A percentile compares a stretch with the other conserved stretches of the same genome.
Evolutionary conservation across 2,797 vertebrate genomes (phyloP).

Genomic region (Esox masquinongy): DNA sequence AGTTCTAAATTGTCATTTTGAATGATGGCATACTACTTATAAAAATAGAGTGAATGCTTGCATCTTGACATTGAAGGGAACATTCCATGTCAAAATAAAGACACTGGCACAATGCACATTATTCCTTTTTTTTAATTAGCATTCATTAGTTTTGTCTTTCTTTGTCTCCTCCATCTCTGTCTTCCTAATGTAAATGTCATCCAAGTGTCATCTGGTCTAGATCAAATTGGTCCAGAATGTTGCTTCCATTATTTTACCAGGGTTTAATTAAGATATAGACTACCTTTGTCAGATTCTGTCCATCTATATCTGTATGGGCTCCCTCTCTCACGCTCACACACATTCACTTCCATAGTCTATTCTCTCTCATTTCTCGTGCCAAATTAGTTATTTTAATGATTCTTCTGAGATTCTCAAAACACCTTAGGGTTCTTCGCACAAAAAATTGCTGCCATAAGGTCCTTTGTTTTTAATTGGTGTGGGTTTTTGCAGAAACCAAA

Average conservation of each 20-base stretch:
- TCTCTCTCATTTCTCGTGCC: too few relatives aligned
- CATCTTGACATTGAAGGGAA: not conserved
- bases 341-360: too few relatives aligned
- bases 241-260: not conserved
- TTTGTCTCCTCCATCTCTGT: not conserved
- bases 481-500: too few relatives aligned
- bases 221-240: not conserved
- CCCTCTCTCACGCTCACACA: not conserved
- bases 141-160: not conserved
- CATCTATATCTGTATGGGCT: too few relatives aligned
- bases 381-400: too few relatives aligned
- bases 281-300: too few relatives aligned
- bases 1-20: not conserved
- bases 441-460: too few relatives aligned
- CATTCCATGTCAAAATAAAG: slow-evolving; percentile 2
- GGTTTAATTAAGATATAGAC: not conserved
- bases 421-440: too few relatives aligned
- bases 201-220: not conserved
- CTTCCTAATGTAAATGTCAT: not conserved
- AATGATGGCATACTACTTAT: not conserved
- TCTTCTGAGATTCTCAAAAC: too few relatives aligned
- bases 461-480: too few relatives aligned
- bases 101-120: not conserved
- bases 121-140: not conserved
- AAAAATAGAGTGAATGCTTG: not conserved